Conservation (phyloP, 2,888 invertebrate species). For the Periphyllus acericola region DNA sequence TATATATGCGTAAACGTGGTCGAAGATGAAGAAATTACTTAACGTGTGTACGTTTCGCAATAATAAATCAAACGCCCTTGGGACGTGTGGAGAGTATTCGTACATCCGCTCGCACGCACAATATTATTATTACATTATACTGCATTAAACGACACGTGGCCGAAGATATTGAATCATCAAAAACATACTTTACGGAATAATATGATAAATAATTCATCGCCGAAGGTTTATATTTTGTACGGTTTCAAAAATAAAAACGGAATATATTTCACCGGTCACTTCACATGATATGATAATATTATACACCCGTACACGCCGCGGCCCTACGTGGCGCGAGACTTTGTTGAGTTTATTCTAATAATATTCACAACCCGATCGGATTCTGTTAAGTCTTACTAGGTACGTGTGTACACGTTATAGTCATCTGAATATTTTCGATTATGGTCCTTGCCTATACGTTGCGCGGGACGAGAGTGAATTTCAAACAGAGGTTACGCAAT, state of each 20-base stretch:
- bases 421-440: too few species aligned
- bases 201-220: neutral
- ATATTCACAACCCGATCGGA: neutral
- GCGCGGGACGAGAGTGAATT: too few species aligned
- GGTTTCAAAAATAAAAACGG: neutral
- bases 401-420: too few species aligned
- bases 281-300: neutral
- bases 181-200: neutral
- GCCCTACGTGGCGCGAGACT: neutral
- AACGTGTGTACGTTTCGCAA: too few species aligned
- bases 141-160: neutral
- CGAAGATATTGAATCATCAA: neutral
- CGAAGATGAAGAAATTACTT: too few species aligned
- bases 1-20: too few species aligned
- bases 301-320: neutral
- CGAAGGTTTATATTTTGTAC: neutral
- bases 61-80: too few species aligned
- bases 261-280: neutral
- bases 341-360: slow-evolving; percentile 5
- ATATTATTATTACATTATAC: neutral
- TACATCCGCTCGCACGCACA: neutral
- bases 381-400: neutral
- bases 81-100: neutral
- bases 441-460: too few species aligned
- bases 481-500: too few species aligned